A percentile compares a stretch with the other conserved stretches of the same genome.
Conservation (phyloP, 2,888 invertebrate genomes). For the Lepidonotus clava region DNA sequence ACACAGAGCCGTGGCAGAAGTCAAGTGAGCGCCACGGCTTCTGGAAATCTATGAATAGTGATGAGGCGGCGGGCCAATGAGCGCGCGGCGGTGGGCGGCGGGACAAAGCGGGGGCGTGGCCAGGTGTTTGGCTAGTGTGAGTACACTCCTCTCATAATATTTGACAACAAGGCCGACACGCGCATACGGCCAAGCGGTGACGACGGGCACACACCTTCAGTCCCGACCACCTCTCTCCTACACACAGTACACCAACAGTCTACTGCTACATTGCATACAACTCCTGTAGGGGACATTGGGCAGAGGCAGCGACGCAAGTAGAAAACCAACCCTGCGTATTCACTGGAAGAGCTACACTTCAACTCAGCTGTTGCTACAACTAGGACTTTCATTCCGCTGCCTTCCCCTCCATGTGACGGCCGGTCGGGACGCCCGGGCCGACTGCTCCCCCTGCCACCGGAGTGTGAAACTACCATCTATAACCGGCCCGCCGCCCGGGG, state of each 20-base stretch:
- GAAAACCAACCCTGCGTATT: too few species aligned
- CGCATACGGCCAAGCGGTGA: slow-evolving; percentile 9
- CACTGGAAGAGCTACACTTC: too few species aligned
- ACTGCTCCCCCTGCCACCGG: too few species aligned
- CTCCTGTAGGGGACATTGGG: too few species aligned
- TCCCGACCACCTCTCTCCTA: neutral
- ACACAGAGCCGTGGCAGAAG: slow-evolving; percentile 19
- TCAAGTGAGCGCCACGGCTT: slow-evolving; percentile 26
- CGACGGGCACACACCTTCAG: neutral
- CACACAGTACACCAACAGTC: neutral
- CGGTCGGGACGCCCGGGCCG: too few species aligned
- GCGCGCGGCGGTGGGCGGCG: slow-evolving; percentile 5
- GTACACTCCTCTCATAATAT: slow-evolving; percentile 54
- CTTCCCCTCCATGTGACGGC: too few species aligned
- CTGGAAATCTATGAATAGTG: slow-evolving; percentile 39
- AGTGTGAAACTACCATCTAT: too few species aligned
- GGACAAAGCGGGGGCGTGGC: slow-evolving; percentile 45
- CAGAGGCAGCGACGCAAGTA: too few species aligned
- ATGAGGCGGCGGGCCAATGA: slow-evolving; percentile 47
- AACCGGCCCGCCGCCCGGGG: too few species aligned
- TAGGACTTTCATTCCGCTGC: too few species aligned
- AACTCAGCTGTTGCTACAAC: too few species aligned
- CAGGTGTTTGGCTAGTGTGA: slow-evolving; percentile 52
- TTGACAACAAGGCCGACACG: slow-evolving; percentile 16
- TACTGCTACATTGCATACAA: neutral